These are phyloP conservation scores for Gambelia wislizenii DNA, from an alignment of 2,797 vertebrate species.

Conservation along the genomic window DNA sequence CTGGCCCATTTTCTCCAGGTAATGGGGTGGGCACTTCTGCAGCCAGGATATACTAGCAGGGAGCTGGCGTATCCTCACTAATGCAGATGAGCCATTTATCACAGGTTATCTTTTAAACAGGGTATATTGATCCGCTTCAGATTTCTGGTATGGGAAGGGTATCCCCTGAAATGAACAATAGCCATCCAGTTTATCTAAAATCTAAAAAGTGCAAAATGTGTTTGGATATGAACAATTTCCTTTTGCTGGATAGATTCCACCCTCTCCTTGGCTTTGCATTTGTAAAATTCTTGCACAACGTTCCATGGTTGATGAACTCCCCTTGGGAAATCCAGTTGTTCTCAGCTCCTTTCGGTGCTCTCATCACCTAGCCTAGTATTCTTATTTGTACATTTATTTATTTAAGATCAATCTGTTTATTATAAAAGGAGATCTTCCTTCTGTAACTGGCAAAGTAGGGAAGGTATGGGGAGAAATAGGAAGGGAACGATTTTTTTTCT, in stretches of 20 bases:
- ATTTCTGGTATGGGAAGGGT: background rate
- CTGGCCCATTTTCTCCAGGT: too few relatives aligned
- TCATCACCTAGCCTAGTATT: conserved; percentile 29
- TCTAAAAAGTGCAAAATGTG: background rate
- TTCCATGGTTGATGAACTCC: background rate
- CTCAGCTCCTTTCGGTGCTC: background rate
- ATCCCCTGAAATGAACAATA: background rate
- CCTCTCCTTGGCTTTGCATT: background rate
- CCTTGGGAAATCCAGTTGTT: accelerated
- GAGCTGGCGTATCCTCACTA: too few relatives aligned
- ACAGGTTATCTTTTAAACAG: background rate
- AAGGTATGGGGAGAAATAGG: background rate
- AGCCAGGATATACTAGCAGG: too few relatives aligned
- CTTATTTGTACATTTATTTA: conserved; percentile 37
- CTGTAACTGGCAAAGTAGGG: background rate
- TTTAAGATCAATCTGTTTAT: background rate
- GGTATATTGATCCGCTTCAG: background rate
- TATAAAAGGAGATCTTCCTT: background rate
- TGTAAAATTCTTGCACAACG: background rate
- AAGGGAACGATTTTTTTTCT: background rate
- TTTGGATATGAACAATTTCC: background rate
- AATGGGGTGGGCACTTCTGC: too few relatives aligned
- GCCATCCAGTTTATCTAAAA: background rate
- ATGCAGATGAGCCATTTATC: too few relatives aligned
- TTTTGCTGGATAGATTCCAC: background rate